Evolutionary conservation across 2,113 vertebrate species (phyloP), one percentile per base, ranked within the genome.

Genomic region (Clarias macrocephalus): DNA sequence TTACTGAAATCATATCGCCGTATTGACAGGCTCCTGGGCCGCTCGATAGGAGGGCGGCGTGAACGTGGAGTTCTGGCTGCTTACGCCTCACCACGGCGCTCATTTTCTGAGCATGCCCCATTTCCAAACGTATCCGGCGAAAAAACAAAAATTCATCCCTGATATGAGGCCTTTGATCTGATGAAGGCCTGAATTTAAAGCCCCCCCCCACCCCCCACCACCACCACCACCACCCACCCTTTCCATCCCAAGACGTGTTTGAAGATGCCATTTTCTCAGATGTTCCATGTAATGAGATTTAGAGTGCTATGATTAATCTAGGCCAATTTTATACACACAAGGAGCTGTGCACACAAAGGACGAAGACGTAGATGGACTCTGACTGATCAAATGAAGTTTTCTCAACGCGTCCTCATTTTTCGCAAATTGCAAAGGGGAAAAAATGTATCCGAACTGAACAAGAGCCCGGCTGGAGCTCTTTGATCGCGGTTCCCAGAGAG

Each of bases 271-370:
- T 92, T 95, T 93, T 91, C 91, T 95, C 94, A 94, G 94, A 96
- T 95, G 95, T 95, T 95, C 92, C 93, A 84, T 93, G 91, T 95
- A 96, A 97, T 95, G 95, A 94, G 96, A 96, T 96, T 95, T 96
- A 92, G 93, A 92, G 87, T 82, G 91, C 92, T 93, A 93, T 92
- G 94, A 96, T 94, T 94, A 92, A 94, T 94, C 93, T 92, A 93
- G 93, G 93, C 91, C 90, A 92, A 91, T 93, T 93, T 91, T 89
- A 87, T 88, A 82, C 73, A 85, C 86, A 79, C 90, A 90, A 48
- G 86, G 63, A 72, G 90, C 85, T 57, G 9, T 0, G 80, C 76
- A 89, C 5, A 77, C 84, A 89, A 89, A 87, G 88, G 85, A 88
- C 82, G 33, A 48, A 84, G 65, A 89, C 85, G 63, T 62, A 73